phyloP scores from a whole-genome alignment of 1,140 invertebrate genomes.

The Leptinotarsa texana region DNA sequence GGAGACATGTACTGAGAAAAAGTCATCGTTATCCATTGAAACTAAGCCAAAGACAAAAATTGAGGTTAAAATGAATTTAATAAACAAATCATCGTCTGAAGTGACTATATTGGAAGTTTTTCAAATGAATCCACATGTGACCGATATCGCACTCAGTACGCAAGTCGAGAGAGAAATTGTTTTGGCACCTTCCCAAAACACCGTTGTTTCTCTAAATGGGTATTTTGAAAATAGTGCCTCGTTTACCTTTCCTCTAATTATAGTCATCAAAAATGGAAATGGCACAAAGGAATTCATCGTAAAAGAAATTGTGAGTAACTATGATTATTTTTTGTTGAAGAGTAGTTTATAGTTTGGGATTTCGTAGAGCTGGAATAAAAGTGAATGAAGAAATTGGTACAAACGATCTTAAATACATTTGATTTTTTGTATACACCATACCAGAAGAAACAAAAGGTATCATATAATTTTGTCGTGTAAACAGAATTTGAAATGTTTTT shows the following conservation, averaged over 20 bases:
- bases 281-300: background rate
- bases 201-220: conserved; percentile 5
- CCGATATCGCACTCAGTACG: background rate
- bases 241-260: conserved; percentile 16
- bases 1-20: background rate
- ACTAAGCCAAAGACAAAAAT: conserved; percentile 3
- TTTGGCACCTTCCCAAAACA: background rate
- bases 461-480: too few relatives aligned
- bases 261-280: conserved; percentile 8
- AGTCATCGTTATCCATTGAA: background rate
- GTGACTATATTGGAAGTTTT: conserved; percentile 21
- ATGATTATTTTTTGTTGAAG: background rate
- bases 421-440: too few relatives aligned
- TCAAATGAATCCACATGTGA: conserved; percentile 11
- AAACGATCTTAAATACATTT: too few relatives aligned
- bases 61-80: background rate
- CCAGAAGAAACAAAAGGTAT: too few relatives aligned
- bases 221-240: conserved; percentile 25
- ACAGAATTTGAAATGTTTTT: too few relatives aligned
- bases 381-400: too few relatives aligned
- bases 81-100: background rate
- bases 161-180: background rate
- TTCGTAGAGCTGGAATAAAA: too few relatives aligned
- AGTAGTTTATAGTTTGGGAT: too few relatives aligned
- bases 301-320: conserved; percentile 14